phyloP scores from a whole-genome alignment of 2,888 invertebrate species.

The Mellilla xanthometata region DNA sequence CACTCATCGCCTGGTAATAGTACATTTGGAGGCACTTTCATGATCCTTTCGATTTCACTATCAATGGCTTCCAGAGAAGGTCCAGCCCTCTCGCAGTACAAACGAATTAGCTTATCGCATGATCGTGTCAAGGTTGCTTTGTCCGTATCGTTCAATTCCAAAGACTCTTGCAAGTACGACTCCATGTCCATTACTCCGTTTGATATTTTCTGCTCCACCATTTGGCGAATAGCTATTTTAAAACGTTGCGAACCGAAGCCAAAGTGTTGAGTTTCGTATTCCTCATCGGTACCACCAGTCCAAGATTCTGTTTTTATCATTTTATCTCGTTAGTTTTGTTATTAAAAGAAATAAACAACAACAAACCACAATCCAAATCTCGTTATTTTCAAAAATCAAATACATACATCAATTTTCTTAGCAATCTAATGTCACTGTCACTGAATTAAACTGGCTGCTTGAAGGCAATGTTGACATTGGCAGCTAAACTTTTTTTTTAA shows the following conservation, averaged over 20 bases:
- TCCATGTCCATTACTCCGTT: constrained; percentile 68
- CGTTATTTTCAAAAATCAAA: too few relatives aligned
- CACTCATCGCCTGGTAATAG: constrained; percentile 67
- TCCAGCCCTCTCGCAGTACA: constrained; percentile 66
- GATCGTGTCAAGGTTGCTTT: constrained; percentile 58
- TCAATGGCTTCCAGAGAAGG: constrained; percentile 61
- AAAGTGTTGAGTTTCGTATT: constrained; percentile 76
- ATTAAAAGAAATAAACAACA: too few relatives aligned
- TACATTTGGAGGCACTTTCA: constrained; percentile 65
- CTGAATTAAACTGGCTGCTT: too few relatives aligned
- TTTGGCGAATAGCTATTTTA: constrained; percentile 69
- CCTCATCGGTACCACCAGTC: constrained; percentile 70
- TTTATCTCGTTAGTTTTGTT: too few relatives aligned
- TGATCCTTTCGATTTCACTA: constrained; percentile 60
- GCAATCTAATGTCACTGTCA: too few relatives aligned
- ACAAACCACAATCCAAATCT: too few relatives aligned
- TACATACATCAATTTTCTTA: too few relatives aligned
- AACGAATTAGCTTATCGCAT: constrained; percentile 62
- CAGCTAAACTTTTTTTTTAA: too few relatives aligned
- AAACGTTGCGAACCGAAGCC: constrained; percentile 73
- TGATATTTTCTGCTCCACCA: constrained; percentile 71
- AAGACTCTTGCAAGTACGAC: constrained; percentile 54
- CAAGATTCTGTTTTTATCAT: constrained; percentile 65
- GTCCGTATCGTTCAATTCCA: constrained; percentile 67
- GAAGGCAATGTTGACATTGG: too few relatives aligned